Percentiles rank a stretch among this genome's conserved stretches.
These are phyloP conservation scores for Periophthalmodon schlosseri DNA, from an alignment of 2,113 vertebrate species.

Conservation along the genomic window DNA sequence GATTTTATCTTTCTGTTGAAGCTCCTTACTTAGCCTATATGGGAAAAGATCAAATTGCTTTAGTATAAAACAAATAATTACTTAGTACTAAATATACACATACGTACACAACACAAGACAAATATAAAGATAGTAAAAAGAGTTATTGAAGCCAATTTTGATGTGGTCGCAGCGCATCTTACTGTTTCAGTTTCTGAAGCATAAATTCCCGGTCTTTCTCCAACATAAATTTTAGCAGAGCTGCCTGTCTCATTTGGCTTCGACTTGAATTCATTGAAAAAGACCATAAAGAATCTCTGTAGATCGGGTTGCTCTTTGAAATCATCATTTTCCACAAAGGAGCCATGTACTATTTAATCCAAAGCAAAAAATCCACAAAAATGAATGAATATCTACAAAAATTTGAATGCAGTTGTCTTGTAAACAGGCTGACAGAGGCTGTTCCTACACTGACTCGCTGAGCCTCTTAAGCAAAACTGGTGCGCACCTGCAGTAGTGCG, in stretches of 20 bases:
- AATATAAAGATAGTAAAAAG: neutral
- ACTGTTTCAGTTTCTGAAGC: constrained; percentile 52
- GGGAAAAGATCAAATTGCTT: constrained; percentile 10
- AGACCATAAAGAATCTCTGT: constrained; percentile 63
- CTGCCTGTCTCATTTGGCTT: constrained; percentile 34
- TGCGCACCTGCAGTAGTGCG: constrained; percentile 25
- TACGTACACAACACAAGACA: neutral
- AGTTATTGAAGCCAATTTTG: too few relatives aligned
- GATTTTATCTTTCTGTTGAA: constrained; percentile 90
- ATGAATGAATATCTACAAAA: neutral
- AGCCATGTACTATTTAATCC: constrained; percentile 40
- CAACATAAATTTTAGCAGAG: constrained; percentile 41
- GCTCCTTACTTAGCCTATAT: constrained; percentile 84
- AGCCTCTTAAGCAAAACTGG: constrained; percentile 51
- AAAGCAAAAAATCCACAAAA: constrained; percentile 8
- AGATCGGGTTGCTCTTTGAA: constrained; percentile 59
- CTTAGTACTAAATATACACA: neutral
- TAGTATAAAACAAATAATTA: neutral
- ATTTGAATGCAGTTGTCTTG: neutral
- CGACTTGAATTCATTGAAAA: constrained; percentile 32
- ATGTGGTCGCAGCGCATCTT: constrained; percentile 16
- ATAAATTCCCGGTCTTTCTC: constrained; percentile 39
- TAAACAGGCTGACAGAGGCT: constrained; percentile 5
- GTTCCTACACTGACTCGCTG: constrained; percentile 6
- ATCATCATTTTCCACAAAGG: constrained; percentile 64